Conservation (phyloP, 2,888 invertebrate genomes). For the Agriopis aurantiaria region DNA sequence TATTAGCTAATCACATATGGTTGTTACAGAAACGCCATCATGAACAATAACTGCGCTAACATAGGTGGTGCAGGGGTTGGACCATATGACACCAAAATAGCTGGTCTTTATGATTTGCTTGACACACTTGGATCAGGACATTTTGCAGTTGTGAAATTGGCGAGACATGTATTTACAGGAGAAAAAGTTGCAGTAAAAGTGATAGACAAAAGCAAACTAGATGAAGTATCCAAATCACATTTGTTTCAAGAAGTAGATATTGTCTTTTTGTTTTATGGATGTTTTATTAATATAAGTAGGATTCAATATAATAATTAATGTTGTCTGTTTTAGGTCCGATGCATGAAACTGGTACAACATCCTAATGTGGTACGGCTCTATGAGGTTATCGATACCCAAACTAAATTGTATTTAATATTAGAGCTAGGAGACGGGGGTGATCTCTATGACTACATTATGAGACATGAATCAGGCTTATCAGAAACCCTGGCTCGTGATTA, state of each 20-base stretch:
- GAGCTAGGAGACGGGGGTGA: constrained; percentile 99
- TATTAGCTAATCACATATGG: not conserved
- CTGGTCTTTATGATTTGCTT: constrained; percentile 98
- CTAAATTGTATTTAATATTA: constrained; percentile 97
- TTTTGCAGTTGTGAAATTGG: constrained; percentile 99
- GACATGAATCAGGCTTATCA: constrained; percentile 95
- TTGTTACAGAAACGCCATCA: constrained; percentile 47
- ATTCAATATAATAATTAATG: not conserved
- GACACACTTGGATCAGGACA: constrained; percentile 99
- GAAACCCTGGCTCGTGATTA: constrained; percentile 95
- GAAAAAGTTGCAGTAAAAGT: constrained; percentile 99
- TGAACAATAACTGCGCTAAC: constrained; percentile 78
- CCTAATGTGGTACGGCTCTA: constrained; percentile 99
- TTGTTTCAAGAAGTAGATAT: constrained; percentile 95
- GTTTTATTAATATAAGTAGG: not conserved
- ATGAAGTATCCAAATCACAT: constrained; percentile 97
- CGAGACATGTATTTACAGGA: constrained; percentile 99
- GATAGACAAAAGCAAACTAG: constrained; percentile 99
- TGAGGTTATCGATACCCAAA: constrained; percentile 99
- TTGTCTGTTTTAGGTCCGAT: constrained; percentile 89
- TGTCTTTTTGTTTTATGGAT: not conserved
- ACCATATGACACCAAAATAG: constrained; percentile 94
- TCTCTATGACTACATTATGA: constrained; percentile 99
- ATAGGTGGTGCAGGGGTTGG: constrained; percentile 74
- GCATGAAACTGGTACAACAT: constrained; percentile 99